A percentile compares a stretch with the other conserved stretches of the same genome.
Conservation (phyloP, 2,888 invertebrate species). For the Chloroclysta siterata region DNA sequence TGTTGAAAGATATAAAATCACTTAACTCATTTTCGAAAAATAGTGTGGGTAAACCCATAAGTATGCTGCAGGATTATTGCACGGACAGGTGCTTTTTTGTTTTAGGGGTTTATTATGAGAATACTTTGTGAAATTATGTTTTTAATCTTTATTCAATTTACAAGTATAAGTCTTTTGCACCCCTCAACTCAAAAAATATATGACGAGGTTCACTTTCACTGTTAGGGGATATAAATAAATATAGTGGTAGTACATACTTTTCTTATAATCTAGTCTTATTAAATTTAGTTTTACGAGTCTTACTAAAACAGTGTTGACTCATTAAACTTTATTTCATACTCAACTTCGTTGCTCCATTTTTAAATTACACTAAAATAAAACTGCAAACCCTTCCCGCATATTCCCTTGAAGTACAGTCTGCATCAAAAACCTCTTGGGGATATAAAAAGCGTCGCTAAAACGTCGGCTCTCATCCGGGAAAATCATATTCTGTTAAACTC, state of each 20-base stretch:
- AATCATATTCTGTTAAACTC: constrained; percentile 85
- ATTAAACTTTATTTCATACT: too few relatives aligned
- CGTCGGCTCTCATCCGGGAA: constrained; percentile 74
- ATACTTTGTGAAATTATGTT: constrained; percentile 16
- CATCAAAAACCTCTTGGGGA: constrained; percentile 62
- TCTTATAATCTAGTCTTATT: too few relatives aligned
- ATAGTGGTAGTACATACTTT: too few relatives aligned
- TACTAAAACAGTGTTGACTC: too few relatives aligned
- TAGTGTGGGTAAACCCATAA: constrained; percentile 49
- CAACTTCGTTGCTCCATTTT: neutral
- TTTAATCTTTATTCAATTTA: constrained; percentile 1
- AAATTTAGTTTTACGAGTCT: too few relatives aligned
- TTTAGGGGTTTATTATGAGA: constrained; percentile 21
- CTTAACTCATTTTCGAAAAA: too few relatives aligned
- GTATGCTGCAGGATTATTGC: constrained; percentile 63
- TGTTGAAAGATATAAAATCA: too few relatives aligned
- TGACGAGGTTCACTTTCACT: too few relatives aligned
- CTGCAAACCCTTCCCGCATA: constrained; percentile 50
- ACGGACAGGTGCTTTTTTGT: constrained; percentile 56
- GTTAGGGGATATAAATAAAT: too few relatives aligned
- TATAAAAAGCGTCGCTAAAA: constrained; percentile 79
- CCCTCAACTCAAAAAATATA: too few relatives aligned
- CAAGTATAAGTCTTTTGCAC: too few relatives aligned
- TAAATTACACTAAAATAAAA: constrained; percentile 13
- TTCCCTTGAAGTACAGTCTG: constrained; percentile 69